phyloP scores from a whole-genome alignment of 2,113 vertebrate genomes.

The Synchiropus splendidus region DNA sequence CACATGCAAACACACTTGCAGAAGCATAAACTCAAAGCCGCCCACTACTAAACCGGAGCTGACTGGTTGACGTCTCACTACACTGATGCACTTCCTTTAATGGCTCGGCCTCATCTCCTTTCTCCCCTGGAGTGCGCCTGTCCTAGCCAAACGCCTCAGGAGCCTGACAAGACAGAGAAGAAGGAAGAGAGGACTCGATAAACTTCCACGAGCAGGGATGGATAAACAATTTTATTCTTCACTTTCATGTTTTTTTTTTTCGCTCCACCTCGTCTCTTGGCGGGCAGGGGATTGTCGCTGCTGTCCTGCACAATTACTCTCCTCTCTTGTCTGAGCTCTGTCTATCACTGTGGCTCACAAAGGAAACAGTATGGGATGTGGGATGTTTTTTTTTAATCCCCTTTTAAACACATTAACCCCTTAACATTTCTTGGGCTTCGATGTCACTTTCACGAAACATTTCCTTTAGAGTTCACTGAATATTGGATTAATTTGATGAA shows the following conservation, averaged over 20 bases:
- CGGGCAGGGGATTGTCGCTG: slow-evolving; percentile 20
- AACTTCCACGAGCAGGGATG: slow-evolving; percentile 24
- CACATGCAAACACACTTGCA: neutral
- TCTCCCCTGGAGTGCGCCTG: slow-evolving; percentile 46
- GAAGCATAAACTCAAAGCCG: slow-evolving; percentile 20
- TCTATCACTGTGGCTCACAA: slow-evolving; percentile 12
- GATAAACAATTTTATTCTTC: slow-evolving; percentile 34
- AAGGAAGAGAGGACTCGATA: slow-evolving; percentile 8
- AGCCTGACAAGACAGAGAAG: slow-evolving; percentile 31
- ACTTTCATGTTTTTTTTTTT: slow-evolving; percentile 8
- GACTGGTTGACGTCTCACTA: slow-evolving; percentile 47
- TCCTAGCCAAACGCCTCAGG: slow-evolving; percentile 37
- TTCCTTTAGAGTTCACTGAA: too few species aligned
- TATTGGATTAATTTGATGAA: too few species aligned
- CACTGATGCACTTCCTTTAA: slow-evolving; percentile 45
- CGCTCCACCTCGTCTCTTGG: slow-evolving; percentile 2
- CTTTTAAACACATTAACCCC: neutral
- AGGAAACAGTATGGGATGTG: slow-evolving; percentile 7
- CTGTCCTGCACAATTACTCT: slow-evolving; percentile 37
- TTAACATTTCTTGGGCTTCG: too few species aligned
- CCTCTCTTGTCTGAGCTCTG: slow-evolving; percentile 20
- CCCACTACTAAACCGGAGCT: slow-evolving; percentile 42
- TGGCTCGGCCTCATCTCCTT: slow-evolving; percentile 45
- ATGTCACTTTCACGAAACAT: too few species aligned
- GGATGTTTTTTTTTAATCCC: neutral